Percentiles rank a stretch among this genome's conserved stretches.
Evolutionary conservation across 2,113 vertebrate genomes (phyloP).

Genomic region (Brevimyrus niger): DNA sequence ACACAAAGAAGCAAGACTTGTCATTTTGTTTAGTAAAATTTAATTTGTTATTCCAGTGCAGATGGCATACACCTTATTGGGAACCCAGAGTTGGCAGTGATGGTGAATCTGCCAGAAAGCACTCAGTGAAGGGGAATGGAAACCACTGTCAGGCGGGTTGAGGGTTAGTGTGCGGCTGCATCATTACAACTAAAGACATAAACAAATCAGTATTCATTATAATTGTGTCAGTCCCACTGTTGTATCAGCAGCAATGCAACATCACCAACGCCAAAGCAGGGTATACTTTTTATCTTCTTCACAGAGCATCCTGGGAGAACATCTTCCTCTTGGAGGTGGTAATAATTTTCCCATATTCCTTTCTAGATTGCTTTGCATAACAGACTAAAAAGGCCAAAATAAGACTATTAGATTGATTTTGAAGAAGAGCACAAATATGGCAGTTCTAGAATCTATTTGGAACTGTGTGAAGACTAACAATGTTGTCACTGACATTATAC

Average conservation of each 20-base stretch:
- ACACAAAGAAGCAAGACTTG: not conserved
- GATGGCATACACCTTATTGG: not conserved
- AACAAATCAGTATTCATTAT: not conserved
- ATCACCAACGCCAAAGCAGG: not conserved
- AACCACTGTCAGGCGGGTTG: not conserved
- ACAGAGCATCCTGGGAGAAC: not conserved
- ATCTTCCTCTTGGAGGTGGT: not conserved
- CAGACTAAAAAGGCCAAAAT: not conserved
- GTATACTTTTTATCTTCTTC: not conserved
- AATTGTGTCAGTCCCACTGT: not conserved
- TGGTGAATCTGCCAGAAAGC: not conserved
- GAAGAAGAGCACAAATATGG: not conserved
- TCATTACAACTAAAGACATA: constrained; percentile 4
- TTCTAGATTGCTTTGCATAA: not conserved
- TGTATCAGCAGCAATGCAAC: constrained; percentile 5
- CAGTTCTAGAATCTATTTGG: not conserved
- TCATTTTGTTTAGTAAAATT: not conserved
- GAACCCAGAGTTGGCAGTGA: not conserved
- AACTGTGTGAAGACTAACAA: not conserved
- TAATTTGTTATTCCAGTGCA: constrained; percentile 7
- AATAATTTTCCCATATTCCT: not conserved
- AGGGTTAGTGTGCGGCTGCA: not conserved
- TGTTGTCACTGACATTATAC: not conserved
- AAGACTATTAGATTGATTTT: not conserved
- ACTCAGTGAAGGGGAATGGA: not conserved